phyloP scores from a whole-genome alignment of 2,797 vertebrate genomes.

The Pachyuromys duprasi region DNA sequence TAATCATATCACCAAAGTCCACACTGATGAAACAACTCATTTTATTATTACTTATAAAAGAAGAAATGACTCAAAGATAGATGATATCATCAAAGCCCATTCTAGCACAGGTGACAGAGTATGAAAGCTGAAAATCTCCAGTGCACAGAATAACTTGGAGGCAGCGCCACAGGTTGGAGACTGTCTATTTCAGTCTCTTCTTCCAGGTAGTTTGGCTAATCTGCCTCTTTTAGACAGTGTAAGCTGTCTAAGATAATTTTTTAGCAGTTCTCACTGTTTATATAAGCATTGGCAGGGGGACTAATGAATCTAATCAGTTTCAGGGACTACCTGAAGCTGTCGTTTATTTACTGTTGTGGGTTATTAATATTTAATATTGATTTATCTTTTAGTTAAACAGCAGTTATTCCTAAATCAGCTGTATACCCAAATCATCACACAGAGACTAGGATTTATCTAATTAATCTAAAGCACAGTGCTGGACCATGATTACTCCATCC shows the following conservation, averaged over 20 bases:
- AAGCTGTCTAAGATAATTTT: background rate
- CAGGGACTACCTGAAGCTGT: background rate
- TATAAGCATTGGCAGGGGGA: background rate
- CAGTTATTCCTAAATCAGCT: too few relatives aligned
- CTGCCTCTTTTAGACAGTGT: background rate
- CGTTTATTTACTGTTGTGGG: background rate
- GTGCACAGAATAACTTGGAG: background rate
- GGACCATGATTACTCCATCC: too few relatives aligned
- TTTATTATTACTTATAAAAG: background rate
- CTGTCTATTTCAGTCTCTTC: background rate
- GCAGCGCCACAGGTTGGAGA: too few relatives aligned
- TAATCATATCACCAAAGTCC: background rate
- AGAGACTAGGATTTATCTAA: too few relatives aligned
- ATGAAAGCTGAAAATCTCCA: background rate
- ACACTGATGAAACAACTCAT: background rate
- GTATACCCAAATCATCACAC: too few relatives aligned
- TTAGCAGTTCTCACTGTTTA: background rate
- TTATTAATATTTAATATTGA: too few relatives aligned
- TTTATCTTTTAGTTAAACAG: too few relatives aligned
- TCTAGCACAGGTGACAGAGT: background rate
- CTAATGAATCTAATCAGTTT: background rate
- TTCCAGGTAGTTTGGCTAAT: background rate
- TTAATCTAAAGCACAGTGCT: too few relatives aligned
- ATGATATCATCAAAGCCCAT: background rate
- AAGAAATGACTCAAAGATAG: background rate